Evolutionary conservation across 2,888 invertebrate genomes (phyloP), one percentile per base, ranked within the genome.

Genomic region (Zhengitettix transpicula): DNA sequence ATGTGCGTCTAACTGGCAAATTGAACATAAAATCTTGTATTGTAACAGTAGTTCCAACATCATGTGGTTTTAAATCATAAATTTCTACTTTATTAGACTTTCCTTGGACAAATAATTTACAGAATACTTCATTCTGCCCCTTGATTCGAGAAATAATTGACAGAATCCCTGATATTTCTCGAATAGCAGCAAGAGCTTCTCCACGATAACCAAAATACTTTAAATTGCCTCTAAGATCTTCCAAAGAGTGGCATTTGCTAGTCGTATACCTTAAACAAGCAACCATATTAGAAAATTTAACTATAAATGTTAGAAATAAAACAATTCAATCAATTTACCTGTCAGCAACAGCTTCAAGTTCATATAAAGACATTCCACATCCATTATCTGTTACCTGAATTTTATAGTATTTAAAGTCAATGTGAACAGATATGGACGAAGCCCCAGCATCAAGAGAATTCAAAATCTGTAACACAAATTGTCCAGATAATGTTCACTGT

Each of bases 321-420:
- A 47, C 1, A n/a, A n/a, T 47, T 12, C 2, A 14, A 47, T 47
- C 47, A 47, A 55, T 56, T 53, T 65, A 77, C 77, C 77, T 78
- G 65, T 75, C 71, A 14, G 85, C 88, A 56, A 86, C 68, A 40
- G 72, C 64, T 55, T 75, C 68, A 62, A 89, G 74, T 68, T 83
- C 78, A 40, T 72, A 67, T 65, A 74, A 71, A 3, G 72, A 66
- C 42, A 90, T 80, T 2, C 90, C 90, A 65, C 64, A 66, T 1
- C 89, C 89, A 75, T 89, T 87, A 69, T 90, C 90, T 51, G 88
- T 77, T 9, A 89, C 83, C 78, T 86, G 85, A 64, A 90, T 76
- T 65, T 76, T 77, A 66, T 77, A 78, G 62, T 78, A 75, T 60
- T 73, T 69, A 40, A 82, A 71, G 70, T 87, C 75, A 40, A 89